A percentile compares a stretch with the other conserved stretches of the same genome.
Evolutionary conservation across 2,888 invertebrate genomes (phyloP).

Genomic region (Campoletis raptor): DNA sequence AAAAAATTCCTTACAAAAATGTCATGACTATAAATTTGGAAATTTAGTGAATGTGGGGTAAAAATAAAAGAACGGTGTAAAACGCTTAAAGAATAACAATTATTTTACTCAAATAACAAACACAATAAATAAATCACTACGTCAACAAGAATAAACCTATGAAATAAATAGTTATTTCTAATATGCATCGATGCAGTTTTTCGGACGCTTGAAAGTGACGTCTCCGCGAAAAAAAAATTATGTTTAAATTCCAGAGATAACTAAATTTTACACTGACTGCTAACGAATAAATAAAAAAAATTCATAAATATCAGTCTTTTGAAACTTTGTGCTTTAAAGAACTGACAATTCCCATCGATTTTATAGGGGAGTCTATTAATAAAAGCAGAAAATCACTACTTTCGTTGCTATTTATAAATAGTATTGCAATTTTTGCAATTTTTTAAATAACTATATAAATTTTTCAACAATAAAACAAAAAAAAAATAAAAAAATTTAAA

Average conservation of each 20-base stretch:
- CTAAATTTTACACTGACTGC: background rate
- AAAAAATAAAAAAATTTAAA: too few species aligned
- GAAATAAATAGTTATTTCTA: conserved; percentile 56
- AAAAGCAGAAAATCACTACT: background rate
- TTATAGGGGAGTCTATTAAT: background rate
- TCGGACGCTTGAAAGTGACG: background rate
- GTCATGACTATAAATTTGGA: conserved; percentile 6
- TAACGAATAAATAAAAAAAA: background rate
- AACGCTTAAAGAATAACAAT: conserved; percentile 43
- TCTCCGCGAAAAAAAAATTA: background rate
- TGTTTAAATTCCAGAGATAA: background rate
- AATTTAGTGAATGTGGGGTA: conserved; percentile 58
- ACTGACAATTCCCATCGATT: background rate
- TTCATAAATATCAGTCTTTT: background rate
- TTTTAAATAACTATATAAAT: background rate
- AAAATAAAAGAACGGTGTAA: conserved; percentile 56
- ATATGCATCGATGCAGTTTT: background rate
- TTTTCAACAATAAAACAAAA: background rate
- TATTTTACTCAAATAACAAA: conserved; percentile 59
- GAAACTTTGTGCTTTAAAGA: background rate
- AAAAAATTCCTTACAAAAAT: background rate
- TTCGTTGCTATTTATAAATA: background rate
- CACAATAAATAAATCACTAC: conserved; percentile 54
- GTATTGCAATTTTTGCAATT: background rate
- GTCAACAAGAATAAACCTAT: conserved; percentile 52